phyloP scores from a whole-genome alignment of 2,797 vertebrate genomes.

The Pipistrellus pipistrellus region DNA sequence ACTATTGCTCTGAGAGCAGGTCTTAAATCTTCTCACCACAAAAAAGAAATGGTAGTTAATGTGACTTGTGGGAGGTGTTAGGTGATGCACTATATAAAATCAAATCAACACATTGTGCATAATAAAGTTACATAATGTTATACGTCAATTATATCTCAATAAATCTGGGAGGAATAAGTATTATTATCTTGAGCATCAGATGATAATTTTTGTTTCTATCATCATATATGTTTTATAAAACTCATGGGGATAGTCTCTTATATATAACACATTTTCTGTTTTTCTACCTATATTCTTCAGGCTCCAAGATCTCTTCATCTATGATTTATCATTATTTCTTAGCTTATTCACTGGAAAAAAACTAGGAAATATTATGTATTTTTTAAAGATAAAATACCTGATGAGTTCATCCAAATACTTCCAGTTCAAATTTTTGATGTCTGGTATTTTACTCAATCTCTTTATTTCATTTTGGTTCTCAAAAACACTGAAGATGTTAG shows the following conservation, averaged over 20 bases:
- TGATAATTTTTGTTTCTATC: neutral
- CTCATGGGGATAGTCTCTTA: neutral
- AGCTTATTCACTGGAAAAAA: neutral
- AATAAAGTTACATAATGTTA: neutral
- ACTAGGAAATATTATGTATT: neutral
- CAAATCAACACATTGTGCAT: neutral
- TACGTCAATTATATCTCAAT: neutral
- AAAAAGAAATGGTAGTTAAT: neutral
- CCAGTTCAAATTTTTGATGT: neutral
- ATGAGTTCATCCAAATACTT: neutral
- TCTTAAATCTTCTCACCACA: neutral
- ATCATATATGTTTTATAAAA: neutral
- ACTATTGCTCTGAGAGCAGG: neutral
- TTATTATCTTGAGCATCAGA: neutral
- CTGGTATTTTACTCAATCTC: neutral
- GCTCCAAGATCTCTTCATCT: neutral
- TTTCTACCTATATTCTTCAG: neutral
- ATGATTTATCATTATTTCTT: neutral
- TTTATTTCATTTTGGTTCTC: slow-evolving; percentile 7
- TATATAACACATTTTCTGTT: neutral
- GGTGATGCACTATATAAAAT: neutral
- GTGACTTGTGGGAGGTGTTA: neutral
- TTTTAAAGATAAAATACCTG: slow-evolving; percentile 11
- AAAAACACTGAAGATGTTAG: neutral
- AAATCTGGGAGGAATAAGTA: neutral